These are phyloP conservation scores for Platyrinchus mystaceus DNA, from an alignment of 2,797 vertebrate species.

Conservation along the genomic window DNA sequence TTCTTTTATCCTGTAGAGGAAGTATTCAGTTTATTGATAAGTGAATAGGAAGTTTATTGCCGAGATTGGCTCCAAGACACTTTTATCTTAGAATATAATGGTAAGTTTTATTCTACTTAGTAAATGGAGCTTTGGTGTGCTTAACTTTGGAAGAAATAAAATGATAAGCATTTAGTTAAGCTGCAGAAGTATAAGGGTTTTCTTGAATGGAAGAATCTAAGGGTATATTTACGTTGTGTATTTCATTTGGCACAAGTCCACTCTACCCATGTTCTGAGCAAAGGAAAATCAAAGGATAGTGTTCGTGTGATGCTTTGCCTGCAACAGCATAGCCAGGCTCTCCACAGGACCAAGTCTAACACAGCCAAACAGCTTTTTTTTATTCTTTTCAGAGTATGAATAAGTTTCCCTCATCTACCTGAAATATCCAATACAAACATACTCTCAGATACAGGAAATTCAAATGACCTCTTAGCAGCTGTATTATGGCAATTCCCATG, in stretches of 20 bases:
- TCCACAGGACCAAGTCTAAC: background rate
- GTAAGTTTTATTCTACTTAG: background rate
- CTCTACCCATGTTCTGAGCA: background rate
- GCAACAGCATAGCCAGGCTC: background rate
- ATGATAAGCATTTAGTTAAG: background rate
- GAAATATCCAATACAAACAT: background rate
- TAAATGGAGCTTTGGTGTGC: background rate
- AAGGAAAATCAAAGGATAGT: background rate
- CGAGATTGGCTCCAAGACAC: background rate
- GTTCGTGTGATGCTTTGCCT: background rate
- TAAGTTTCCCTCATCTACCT: background rate
- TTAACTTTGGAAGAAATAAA: background rate
- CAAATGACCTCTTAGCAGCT: background rate
- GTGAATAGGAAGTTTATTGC: background rate
- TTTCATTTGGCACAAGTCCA: background rate
- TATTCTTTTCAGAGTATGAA: background rate
- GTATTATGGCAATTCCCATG: background rate
- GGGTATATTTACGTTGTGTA: background rate
- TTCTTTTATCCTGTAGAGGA: background rate
- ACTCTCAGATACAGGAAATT: background rate
- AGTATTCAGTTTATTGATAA: background rate
- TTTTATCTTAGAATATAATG: background rate
- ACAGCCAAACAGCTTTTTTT: background rate
- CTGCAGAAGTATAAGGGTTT: background rate
- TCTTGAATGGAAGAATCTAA: background rate